Percentiles rank a stretch among this genome's conserved stretches.
These are phyloP conservation scores for Cathartes aura DNA, from an alignment of 2,113 vertebrate genomes.

Conservation along the genomic window DNA sequence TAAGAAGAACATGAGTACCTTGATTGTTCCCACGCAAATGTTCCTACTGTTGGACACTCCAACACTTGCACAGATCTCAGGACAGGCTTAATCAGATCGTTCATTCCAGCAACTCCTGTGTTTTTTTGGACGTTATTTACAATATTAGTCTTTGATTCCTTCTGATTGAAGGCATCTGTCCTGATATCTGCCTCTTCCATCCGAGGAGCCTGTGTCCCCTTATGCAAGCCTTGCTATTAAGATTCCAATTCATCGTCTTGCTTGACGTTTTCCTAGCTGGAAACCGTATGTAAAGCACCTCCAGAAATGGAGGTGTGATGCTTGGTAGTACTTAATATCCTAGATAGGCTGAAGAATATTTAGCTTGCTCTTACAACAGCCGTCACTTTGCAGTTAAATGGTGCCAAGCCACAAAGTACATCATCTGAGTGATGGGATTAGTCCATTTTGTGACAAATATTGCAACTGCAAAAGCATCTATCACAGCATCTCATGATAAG, in stretches of 20 bases:
- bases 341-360: background rate
- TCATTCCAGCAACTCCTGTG: background rate
- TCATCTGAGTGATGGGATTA: background rate
- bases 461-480: background rate
- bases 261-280: background rate
- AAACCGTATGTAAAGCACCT: background rate
- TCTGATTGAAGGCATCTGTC: background rate
- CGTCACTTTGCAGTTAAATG: background rate
- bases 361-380: slow-evolving; percentile 9
- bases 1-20: background rate
- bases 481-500: background rate
- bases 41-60: background rate
- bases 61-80: background rate
- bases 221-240: background rate
- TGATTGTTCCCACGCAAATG: background rate
- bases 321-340: slow-evolving; percentile 19
- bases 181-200: background rate
- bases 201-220: background rate
- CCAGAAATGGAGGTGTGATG: slow-evolving; percentile 8
- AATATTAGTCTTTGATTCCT: background rate
- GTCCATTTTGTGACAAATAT: background rate
- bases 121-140: background rate
- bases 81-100: background rate
- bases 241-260: background rate
- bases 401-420: background rate